These are phyloP conservation scores for Seriola dumerili DNA, from an alignment of 2,113 vertebrate species.

Conservation along the genomic window DNA sequence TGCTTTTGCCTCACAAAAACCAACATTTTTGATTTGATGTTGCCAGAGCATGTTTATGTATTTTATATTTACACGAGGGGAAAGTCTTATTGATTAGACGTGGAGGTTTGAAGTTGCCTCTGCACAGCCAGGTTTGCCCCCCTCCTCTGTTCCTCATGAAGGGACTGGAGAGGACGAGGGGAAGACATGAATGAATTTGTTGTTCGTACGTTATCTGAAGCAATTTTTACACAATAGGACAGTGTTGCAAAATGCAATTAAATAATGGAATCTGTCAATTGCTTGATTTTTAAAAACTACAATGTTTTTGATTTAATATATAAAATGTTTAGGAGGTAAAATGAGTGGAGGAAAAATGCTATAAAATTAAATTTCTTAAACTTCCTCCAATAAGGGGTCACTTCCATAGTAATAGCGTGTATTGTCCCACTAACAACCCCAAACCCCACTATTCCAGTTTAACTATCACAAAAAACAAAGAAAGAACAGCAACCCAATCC, in stretches of 20 bases:
- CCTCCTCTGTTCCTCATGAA: background rate
- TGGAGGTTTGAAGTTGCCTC: slow-evolving; percentile 54
- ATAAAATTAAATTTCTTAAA: too few relatives aligned
- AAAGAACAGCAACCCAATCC: too few relatives aligned
- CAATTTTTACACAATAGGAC: background rate
- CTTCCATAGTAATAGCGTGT: too few relatives aligned
- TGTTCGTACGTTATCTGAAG: background rate
- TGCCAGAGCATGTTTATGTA: slow-evolving; percentile 66
- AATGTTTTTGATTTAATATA: background rate
- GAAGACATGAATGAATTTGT: background rate
- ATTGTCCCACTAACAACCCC: background rate
- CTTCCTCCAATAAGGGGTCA: too few relatives aligned
- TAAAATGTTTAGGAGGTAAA: too few relatives aligned
- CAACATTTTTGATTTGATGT: slow-evolving; percentile 70
- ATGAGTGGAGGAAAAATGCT: too few relatives aligned
- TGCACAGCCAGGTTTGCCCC: slow-evolving; percentile 39
- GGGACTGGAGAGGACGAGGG: background rate
- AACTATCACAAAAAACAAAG: background rate
- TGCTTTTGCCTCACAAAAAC: slow-evolving; percentile 65
- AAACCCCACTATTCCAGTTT: background rate
- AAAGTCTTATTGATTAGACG: slow-evolving; percentile 51
- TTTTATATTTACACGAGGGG: slow-evolving; percentile 57
- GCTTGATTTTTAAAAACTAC: background rate
- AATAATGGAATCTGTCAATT: background rate
- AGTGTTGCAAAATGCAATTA: slow-evolving; percentile 3